A percentile compares a stretch with the other conserved stretches of the same genome.
Evolutionary conservation across 2,113 vertebrate genomes (phyloP).

Genomic region (Phaethornis superciliosus): DNA sequence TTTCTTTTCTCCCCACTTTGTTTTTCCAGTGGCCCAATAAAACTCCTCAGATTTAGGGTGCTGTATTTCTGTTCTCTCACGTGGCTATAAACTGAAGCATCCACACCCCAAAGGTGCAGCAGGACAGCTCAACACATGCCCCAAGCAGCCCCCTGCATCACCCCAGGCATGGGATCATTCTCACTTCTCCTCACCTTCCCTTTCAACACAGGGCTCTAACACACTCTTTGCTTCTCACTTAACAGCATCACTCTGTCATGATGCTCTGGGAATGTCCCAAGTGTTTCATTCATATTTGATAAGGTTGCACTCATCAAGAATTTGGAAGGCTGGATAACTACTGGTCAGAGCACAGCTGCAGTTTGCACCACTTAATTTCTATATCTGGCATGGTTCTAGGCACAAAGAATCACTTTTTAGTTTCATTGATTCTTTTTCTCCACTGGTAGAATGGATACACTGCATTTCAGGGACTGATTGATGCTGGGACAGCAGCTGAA

Average conservation of each 20-base stretch:
- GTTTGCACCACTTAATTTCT: not conserved
- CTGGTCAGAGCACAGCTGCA: not conserved
- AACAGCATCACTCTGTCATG: not conserved
- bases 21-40: not conserved
- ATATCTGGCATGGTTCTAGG: not conserved
- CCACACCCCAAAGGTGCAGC: not conserved
- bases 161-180: not conserved
- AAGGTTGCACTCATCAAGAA: not conserved
- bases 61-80: not conserved
- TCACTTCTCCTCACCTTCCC: not conserved
- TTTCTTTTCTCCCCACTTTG: not conserved
- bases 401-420: not conserved
- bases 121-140: not conserved
- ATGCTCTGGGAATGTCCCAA: not conserved
- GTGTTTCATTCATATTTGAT: not conserved
- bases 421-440: not conserved
- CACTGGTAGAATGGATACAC: not conserved
- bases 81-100: not conserved
- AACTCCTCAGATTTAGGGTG: not conserved
- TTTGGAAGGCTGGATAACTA: not conserved
- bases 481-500: not conserved
- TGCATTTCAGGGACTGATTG: not conserved
- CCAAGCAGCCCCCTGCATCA: not conserved
- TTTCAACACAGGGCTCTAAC: not conserved
- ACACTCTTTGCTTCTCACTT: not conserved